Conservation (phyloP, 1,140 invertebrate genomes). For the Calephelis nemesis region DNA sequence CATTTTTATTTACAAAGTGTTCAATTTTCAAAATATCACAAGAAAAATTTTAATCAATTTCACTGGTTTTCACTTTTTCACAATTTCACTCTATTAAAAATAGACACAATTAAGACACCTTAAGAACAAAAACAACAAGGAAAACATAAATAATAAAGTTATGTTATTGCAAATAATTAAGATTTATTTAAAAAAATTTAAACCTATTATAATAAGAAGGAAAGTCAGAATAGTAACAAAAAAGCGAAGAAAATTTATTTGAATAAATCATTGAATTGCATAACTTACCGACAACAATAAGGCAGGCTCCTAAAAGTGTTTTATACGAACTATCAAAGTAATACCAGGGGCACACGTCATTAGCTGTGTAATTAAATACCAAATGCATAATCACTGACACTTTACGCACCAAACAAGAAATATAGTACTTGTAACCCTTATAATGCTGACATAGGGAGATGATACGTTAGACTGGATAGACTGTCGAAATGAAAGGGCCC, state of each 20-base stretch:
- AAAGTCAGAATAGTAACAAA: not conserved
- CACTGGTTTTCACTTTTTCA: too few species aligned
- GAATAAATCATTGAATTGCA: not conserved
- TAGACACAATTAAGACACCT: too few species aligned
- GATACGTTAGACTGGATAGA: slow-evolving; percentile 62
- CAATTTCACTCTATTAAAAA: too few species aligned
- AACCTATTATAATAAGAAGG: too few species aligned
- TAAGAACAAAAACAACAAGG: too few species aligned
- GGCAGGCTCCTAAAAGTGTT: slow-evolving; percentile 71
- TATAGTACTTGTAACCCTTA: not conserved
- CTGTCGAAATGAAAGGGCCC: slow-evolving; percentile 51
- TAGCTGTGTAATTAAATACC: slow-evolving; percentile 54
- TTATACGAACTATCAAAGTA: slow-evolving; percentile 77
- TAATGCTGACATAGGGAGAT: slow-evolving; percentile 60
- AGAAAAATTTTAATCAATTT: too few species aligned
- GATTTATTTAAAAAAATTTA: too few species aligned
- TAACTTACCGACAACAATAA: slow-evolving; percentile 75
- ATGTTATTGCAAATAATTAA: too few species aligned
- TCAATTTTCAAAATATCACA: too few species aligned
- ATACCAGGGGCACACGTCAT: slow-evolving; percentile 77
- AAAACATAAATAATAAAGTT: too few species aligned
- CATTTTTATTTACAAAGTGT: too few species aligned
- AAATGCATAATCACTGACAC: slow-evolving; percentile 47
- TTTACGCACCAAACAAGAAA: slow-evolving; percentile 47
- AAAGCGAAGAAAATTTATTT: not conserved